These are phyloP conservation scores for Drosophila watanabei DNA, from an alignment of 1,140 invertebrate genomes.

Conservation along the genomic window DNA sequence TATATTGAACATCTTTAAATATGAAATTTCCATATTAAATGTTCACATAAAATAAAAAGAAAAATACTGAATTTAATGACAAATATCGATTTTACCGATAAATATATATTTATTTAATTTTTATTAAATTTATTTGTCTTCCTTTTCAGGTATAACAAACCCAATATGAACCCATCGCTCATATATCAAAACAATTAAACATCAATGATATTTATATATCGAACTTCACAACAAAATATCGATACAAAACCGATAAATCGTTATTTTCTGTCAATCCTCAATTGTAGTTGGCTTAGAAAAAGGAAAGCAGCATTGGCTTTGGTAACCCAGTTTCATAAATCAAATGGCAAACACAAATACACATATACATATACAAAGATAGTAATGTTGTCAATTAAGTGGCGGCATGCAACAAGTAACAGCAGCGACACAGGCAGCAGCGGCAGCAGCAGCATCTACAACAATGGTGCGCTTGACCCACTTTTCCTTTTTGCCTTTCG, in stretches of 20 bases:
- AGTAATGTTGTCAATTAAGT: conserved; percentile 56
- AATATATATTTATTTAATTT: no score
- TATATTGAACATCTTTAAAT: no score
- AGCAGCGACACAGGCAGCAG: conserved; percentile 35
- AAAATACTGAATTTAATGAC: no score
- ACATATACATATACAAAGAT: neutral
- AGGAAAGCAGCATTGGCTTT: conserved; percentile 53
- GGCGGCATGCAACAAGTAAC: conserved; percentile 75
- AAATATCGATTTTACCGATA: no score
- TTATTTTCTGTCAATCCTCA: neutral
- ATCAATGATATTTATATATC: neutral
- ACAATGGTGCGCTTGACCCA: conserved; percentile 84
- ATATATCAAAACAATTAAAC: no score
- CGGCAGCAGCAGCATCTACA: conserved; percentile 35
- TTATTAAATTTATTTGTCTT: no score
- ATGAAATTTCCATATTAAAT: no score
- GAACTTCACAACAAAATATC: neutral
- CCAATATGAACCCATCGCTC: no score
- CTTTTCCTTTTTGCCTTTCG: conserved; percentile 83
- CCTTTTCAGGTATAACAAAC: no score
- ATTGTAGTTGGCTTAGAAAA: conserved; percentile 18
- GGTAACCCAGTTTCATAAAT: conserved; percentile 62
- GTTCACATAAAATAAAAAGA: no score
- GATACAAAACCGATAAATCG: neutral
- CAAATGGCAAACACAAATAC: conserved; percentile 46